These are phyloP conservation scores for Drosophila cognata DNA, from an alignment of 2,888 invertebrate species.

Conservation along the genomic window DNA sequence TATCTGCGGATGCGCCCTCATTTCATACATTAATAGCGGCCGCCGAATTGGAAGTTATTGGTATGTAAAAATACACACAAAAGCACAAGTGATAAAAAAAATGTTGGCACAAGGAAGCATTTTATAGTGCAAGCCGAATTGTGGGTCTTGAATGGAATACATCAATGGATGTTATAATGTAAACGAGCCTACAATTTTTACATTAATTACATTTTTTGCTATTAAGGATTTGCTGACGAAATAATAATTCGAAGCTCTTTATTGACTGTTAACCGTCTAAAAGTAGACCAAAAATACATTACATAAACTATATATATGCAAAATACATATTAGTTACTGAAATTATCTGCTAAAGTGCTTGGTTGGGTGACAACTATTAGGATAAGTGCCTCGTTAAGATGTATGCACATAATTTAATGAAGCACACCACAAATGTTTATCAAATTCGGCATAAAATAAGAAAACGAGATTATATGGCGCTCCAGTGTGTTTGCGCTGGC, in stretches of 20 bases:
- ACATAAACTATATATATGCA: too few species aligned
- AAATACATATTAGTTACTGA: conserved; percentile 2
- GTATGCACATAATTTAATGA: conserved; percentile 20
- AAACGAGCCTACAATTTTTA: neutral
- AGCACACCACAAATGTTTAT: conserved; percentile 37
- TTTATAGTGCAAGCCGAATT: conserved; percentile 6
- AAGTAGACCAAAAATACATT: neutral
- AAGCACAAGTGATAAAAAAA: conserved; percentile 20
- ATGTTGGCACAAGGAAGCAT: conserved; percentile 11
- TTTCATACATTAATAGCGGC: conserved; percentile 85
- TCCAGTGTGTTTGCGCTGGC: conserved; percentile 2
- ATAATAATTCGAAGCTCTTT: neutral
- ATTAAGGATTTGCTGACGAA: neutral
- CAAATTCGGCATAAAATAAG: conserved; percentile 15
- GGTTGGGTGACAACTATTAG: neutral
- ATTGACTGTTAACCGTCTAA: neutral
- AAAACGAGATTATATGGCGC: conserved; percentile 23
- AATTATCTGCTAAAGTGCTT: neutral
- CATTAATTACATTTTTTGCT: too few species aligned
- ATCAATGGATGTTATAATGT: neutral
- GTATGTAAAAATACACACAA: conserved; percentile 75
- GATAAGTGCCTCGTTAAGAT: neutral
- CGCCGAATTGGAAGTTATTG: conserved; percentile 85
- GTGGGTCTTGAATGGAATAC: neutral
- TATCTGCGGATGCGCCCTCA: conserved; percentile 85